Conservation (phyloP, 1,140 invertebrate species). For the Bombus breviceps region DNA sequence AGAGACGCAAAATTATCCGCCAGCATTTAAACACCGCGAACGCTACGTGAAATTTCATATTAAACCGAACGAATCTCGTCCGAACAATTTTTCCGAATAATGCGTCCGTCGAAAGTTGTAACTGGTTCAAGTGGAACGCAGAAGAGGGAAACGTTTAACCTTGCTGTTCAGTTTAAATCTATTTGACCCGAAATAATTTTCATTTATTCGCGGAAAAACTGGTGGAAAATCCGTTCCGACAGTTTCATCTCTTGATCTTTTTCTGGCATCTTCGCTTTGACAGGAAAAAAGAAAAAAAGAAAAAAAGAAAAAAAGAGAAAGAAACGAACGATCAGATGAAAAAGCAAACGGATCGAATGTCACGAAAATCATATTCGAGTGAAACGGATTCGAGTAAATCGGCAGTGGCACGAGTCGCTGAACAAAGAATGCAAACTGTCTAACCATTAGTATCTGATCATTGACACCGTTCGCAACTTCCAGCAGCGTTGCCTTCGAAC, state of each 20-base stretch:
- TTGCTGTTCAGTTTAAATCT: conserved; percentile 34
- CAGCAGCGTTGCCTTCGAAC: conserved; percentile 4
- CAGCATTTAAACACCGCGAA: conserved; percentile 1
- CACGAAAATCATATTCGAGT: not conserved
- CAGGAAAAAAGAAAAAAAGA: not conserved
- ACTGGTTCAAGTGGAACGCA: conserved; percentile 36
- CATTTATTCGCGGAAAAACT: not conserved
- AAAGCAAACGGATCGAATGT: not conserved
- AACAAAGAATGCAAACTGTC: not conserved
- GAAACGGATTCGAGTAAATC: not conserved
- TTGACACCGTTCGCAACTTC: not conserved
- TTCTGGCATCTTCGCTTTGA: not conserved
- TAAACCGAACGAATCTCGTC: conserved; percentile 5
- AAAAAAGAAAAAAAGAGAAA: not conserved
- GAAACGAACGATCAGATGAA: not conserved
- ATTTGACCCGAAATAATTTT: conserved; percentile 37
- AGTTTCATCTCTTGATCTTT: not conserved
- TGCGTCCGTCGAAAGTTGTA: conserved; percentile 34
- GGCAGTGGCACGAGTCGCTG: not conserved
- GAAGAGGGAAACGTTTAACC: conserved; percentile 30
- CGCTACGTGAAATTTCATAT: conserved; percentile 19
- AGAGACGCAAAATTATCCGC: conserved; percentile 22
- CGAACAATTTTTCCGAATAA: conserved; percentile 32
- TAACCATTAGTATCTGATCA: conserved; percentile 10
- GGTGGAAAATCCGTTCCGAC: not conserved